Conservation (phyloP, 2,888 invertebrate genomes). For the Polyommatus iphigenia region DNA sequence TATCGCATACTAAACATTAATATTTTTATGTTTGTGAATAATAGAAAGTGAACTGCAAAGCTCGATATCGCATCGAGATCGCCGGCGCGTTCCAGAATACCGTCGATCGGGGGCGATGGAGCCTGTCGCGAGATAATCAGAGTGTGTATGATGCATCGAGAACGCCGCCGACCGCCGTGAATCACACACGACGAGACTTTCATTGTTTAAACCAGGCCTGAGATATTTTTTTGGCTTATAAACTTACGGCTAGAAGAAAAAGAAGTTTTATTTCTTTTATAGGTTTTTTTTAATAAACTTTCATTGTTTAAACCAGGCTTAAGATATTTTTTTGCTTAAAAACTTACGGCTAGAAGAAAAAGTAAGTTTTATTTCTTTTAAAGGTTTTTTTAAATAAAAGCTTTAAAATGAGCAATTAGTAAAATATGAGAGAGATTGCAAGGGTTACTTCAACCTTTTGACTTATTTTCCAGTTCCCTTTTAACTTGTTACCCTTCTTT, state of each 20-base stretch:
- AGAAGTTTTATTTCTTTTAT: neutral
- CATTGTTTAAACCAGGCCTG: neutral
- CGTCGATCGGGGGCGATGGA: constrained; percentile 50
- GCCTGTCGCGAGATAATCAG: constrained; percentile 55
- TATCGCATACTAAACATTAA: no score
- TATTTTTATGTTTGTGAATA: no score
- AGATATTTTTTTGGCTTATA: neutral
- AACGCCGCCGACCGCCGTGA: neutral
- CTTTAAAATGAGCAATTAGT: no score
- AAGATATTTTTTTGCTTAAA: neutral
- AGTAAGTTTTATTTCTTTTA: neutral
- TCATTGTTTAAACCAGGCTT: neutral
- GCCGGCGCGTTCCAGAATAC: constrained; percentile 46
- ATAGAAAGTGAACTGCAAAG: no score
- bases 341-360: neutral
- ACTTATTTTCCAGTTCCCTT: neutral
- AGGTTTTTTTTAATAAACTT: neutral
- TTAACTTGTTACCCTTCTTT: neutral
- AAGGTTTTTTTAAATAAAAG: no score
- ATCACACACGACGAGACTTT: constrained; percentile 15
- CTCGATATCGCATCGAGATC: neutral
- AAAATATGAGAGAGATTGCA: neutral
- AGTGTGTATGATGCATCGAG: constrained; percentile 58
- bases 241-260: neutral
- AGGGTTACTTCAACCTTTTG: neutral